Conservation (phyloP, 2,797 vertebrate genomes). For the Pipistrellus nathusii region DNA sequence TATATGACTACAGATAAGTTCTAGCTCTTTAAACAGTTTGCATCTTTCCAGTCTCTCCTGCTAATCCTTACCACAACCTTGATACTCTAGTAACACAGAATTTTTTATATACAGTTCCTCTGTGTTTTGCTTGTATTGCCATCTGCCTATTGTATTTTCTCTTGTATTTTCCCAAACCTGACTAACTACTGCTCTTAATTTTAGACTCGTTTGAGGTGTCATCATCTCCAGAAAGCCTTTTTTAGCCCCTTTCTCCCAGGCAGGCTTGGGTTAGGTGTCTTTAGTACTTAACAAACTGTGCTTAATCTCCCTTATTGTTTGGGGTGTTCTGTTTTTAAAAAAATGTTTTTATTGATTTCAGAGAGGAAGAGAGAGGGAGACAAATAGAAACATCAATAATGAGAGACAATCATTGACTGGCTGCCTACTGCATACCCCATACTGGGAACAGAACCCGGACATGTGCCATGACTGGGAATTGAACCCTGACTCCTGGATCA, state of each 20-base stretch:
- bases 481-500: too few relatives aligned
- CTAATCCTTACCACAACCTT: not conserved
- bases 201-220: constrained; percentile 16
- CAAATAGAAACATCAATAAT: too few relatives aligned
- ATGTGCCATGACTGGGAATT: too few relatives aligned
- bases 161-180: not conserved
- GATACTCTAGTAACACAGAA: not conserved
- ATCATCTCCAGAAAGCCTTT: constrained; percentile 24
- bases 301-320: not conserved
- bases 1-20: constrained; percentile 19
- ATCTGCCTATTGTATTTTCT: not conserved
- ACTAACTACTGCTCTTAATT: not conserved
- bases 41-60: not conserved
- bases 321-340: not conserved
- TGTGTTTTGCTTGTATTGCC: not conserved
- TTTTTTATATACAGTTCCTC: not conserved
- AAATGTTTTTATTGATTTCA: not conserved
- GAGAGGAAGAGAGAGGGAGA: too few relatives aligned
- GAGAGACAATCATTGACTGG: too few relatives aligned
- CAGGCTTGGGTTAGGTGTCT: not conserved
- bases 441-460: too few relatives aligned
- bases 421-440: too few relatives aligned
- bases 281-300: not conserved
- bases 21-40: not conserved
- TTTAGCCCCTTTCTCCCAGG: not conserved